Conservation (phyloP, 2,797 vertebrate species). For the Setipinna tenuifilis region DNA sequence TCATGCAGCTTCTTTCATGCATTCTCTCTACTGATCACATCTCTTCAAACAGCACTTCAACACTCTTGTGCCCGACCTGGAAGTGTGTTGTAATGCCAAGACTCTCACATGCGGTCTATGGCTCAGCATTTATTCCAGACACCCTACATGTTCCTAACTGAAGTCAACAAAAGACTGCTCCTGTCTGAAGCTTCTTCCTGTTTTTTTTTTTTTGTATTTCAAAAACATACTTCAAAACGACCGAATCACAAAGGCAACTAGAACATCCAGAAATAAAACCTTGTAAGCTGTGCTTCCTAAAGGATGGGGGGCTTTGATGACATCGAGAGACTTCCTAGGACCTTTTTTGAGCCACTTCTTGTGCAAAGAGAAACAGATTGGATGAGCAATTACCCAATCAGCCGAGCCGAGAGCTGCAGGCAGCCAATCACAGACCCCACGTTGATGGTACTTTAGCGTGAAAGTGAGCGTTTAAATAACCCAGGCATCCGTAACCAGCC, state of each 20-base stretch:
- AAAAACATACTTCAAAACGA: slow-evolving; percentile 34
- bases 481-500: slow-evolving; percentile 40
- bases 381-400: slow-evolving; percentile 9
- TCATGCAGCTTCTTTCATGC: slow-evolving; percentile 4
- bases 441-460: background rate
- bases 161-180: background rate
- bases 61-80: background rate
- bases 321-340: background rate
- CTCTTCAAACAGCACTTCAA: background rate
- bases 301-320: background rate
- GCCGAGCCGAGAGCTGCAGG: background rate
- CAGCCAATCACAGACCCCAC: slow-evolving; percentile 8
- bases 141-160: background rate
- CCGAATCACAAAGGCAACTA: slow-evolving; percentile 23
- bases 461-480: slow-evolving; percentile 24
- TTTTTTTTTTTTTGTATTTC: background rate
- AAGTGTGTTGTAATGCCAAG: background rate
- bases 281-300: background rate
- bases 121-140: background rate
- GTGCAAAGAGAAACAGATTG: slow-evolving; percentile 13
- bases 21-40: background rate
- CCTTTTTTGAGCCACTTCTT: slow-evolving; percentile 21
- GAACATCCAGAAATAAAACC: background rate
- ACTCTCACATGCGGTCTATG: background rate
- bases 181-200: background rate